Conservation (phyloP, 2,797 vertebrate genomes). For the Zenarchopterus dispar region DNA sequence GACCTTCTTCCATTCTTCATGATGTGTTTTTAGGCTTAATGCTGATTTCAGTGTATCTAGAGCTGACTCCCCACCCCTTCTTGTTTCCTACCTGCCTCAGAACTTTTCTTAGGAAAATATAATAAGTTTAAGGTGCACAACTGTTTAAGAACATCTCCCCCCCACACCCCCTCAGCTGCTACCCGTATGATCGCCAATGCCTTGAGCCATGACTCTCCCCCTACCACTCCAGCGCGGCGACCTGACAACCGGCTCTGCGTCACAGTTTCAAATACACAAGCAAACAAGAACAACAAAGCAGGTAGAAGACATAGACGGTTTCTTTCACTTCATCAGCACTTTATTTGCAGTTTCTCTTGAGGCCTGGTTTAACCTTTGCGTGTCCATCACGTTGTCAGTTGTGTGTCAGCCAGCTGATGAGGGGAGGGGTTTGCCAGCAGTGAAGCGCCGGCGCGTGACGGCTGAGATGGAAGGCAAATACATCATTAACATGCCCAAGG, state of each 20-base stretch:
- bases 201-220: conserved; percentile 89
- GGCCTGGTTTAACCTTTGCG: conserved; percentile 19
- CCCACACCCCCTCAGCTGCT: conserved; percentile 79
- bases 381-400: conserved; percentile 59
- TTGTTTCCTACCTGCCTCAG: too few relatives aligned
- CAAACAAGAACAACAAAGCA: conserved; percentile 83
- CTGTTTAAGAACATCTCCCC: background rate
- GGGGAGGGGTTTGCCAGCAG: conserved; percentile 70
- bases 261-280: conserved; percentile 91
- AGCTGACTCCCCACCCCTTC: too few relatives aligned
- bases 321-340: background rate
- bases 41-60: too few relatives aligned
- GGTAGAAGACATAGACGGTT: conserved; percentile 68
- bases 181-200: conserved; percentile 95
- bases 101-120: background rate
- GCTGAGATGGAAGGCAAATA: conserved; percentile 98
- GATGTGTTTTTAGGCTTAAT: too few relatives aligned
- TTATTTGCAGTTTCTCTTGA: conserved; percentile 6
- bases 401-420: conserved; percentile 79
- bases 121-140: background rate
- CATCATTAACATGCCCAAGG: conserved; percentile 96
- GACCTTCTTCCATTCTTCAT: too few relatives aligned
- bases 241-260: conserved; percentile 88
- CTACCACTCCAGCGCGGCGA: conserved; percentile 83
- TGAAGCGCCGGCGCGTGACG: conserved; percentile 90